Conservation (phyloP, 2,113 vertebrate genomes). For the Lepus europaeus region DNA sequence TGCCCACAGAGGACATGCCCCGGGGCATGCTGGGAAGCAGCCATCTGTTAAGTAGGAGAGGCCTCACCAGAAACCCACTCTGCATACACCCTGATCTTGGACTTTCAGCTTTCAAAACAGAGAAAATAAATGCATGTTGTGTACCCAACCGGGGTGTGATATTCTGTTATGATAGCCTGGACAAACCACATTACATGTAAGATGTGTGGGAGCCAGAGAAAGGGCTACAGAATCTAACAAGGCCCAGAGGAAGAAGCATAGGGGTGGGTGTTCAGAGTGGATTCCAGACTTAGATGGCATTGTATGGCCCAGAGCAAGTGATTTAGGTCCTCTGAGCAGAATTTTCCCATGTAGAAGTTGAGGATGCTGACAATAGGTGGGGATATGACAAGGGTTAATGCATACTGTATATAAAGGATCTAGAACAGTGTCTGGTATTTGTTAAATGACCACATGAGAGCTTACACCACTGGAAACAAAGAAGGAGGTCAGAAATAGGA, state of each 20-base stretch:
- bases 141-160: no score
- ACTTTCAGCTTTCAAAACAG: no score
- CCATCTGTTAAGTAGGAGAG: neutral
- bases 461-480: neutral
- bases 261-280: neutral
- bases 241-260: neutral
- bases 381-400: neutral
- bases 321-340: neutral
- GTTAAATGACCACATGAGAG: neutral
- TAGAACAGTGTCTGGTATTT: neutral
- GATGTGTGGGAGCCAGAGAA: neutral
- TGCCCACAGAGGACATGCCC: neutral
- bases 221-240: neutral
- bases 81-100: no score
- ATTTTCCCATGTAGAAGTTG: neutral
- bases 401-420: neutral
- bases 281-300: neutral
- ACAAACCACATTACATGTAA: no score
- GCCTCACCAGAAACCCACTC: neutral
- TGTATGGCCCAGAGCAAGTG: neutral
- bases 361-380: neutral
- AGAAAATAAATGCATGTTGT: no score
- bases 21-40: neutral
- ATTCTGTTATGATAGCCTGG: no score
- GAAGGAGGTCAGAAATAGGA: neutral